Evolutionary conservation across 2,888 invertebrate species (phyloP).

Genomic region (Leucania comma): DNA sequence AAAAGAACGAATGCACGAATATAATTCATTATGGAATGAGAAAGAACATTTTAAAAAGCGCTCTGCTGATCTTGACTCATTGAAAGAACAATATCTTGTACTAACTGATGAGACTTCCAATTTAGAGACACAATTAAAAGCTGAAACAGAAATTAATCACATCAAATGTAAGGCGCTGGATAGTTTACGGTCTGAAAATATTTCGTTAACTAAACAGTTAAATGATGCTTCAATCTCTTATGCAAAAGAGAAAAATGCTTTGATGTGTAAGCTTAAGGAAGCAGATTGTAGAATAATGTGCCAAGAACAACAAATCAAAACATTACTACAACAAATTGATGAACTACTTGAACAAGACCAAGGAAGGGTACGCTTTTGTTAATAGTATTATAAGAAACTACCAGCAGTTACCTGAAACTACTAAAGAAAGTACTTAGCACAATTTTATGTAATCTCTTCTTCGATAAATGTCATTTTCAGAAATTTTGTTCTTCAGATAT

Average conservation of each 20-base stretch:
- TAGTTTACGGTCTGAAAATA: slow-evolving; percentile 79
- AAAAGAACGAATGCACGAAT: slow-evolving; percentile 79
- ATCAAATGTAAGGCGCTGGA: slow-evolving; percentile 79
- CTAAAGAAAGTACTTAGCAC: background rate
- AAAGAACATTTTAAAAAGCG: slow-evolving; percentile 84
- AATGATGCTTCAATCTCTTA: slow-evolving; percentile 76
- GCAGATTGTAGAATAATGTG: slow-evolving; percentile 89
- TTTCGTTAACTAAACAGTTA: slow-evolving; percentile 79
- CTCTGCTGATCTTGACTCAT: slow-evolving; percentile 80
- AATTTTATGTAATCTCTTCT: no score
- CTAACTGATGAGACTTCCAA: slow-evolving; percentile 82
- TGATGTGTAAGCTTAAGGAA: slow-evolving; percentile 88
- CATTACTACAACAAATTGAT: slow-evolving; percentile 89
- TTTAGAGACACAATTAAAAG: slow-evolving; percentile 82
- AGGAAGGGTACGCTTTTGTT: slow-evolving; percentile 67
- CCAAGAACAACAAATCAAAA: slow-evolving; percentile 90
- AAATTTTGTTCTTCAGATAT: background rate
- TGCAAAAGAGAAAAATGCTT: slow-evolving; percentile 87
- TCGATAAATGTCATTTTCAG: background rate
- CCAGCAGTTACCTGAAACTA: background rate
- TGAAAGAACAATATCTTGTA: slow-evolving; percentile 84
- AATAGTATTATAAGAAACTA: background rate
- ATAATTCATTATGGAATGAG: slow-evolving; percentile 83
- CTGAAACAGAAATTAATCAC: slow-evolving; percentile 83
- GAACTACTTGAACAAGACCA: slow-evolving; percentile 81